A percentile compares a stretch with the other conserved stretches of the same genome.
These are phyloP conservation scores for Acrocephalus arundinaceus DNA, from an alignment of 2,113 vertebrate species.

Conservation along the genomic window DNA sequence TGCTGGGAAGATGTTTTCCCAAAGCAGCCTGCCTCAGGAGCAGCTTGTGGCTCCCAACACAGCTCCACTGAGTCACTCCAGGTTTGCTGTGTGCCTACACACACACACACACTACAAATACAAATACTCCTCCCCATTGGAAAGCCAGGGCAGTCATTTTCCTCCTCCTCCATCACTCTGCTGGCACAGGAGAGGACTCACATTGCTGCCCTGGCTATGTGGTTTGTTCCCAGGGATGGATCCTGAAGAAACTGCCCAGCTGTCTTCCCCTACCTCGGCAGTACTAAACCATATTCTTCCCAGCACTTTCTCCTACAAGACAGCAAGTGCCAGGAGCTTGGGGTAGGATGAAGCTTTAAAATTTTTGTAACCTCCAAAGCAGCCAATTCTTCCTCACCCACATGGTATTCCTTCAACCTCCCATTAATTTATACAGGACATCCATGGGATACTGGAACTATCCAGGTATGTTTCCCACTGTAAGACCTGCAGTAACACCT, in stretches of 20 bases:
- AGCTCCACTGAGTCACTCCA: neutral
- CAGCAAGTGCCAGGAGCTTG: neutral
- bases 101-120: neutral
- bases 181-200: neutral
- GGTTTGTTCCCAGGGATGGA: neutral
- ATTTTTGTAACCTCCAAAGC: neutral
- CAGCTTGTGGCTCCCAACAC: neutral
- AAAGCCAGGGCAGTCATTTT: neutral
- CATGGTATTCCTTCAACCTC: neutral
- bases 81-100: neutral
- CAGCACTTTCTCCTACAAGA: neutral
- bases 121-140: neutral
- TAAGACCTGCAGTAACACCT: neutral
- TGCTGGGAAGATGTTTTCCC: neutral
- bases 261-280: neutral
- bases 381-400: neutral
- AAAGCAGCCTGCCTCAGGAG: neutral
- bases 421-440: neutral
- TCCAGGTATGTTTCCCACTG: neutral
- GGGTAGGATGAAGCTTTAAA: neutral
- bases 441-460: neutral
- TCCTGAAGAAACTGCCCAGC: neutral
- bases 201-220: rapidly evolving
- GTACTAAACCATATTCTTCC: neutral
- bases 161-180: neutral